Evolutionary conservation across 2,797 vertebrate genomes (phyloP), one percentile per base, ranked within the genome.

Genomic region (Sardinella longiceps): DNA sequence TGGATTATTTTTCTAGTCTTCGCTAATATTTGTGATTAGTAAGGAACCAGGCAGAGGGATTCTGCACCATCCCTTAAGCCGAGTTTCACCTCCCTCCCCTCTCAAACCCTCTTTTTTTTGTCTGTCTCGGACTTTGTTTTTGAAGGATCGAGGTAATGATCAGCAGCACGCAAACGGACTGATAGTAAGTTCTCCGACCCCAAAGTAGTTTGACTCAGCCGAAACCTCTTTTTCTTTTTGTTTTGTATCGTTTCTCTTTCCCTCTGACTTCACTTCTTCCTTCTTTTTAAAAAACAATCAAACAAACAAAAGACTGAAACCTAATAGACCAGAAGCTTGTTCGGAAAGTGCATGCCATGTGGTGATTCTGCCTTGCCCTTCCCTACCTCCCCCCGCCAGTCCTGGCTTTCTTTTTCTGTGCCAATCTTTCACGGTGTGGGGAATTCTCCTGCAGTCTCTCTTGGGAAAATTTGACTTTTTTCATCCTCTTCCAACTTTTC

Each of bases 131-230:
- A 95, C 94, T 95, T 95, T 60, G 56, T 95, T 96, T 95, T 77
- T 77, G 15, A 99, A 99, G 98, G 98, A 99, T 95, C 98, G 99
- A 97, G 97, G 96, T 99, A 99, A 98, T 96, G 97, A 97, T 95
- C 98, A 99, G 93, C 97, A 98, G 95, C 98, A 99, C 97, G 95
- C 97, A 97, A 96, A 99, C 97, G 98, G 98, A 99, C 95, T 98
- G 93, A 97, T 99, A 98, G 98, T 99, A 99, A 99, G 98, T 99
- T 97, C 90, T 90, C 93, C 86, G 91, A 90, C 86, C 87, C 88
- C 90, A 88, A 89, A 86, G 80, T 84, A 85, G 81, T 48, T 82
- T 0, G 89, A 93, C 91, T 91, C 86, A 88, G 92, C 70, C 80
- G 85, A 88, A 85, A 86, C 90, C 90, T 90, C 92, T 86, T 90